These are phyloP conservation scores for Drepanosiphum platanoidis DNA, from an alignment of 2,888 invertebrate species.

Conservation along the genomic window DNA sequence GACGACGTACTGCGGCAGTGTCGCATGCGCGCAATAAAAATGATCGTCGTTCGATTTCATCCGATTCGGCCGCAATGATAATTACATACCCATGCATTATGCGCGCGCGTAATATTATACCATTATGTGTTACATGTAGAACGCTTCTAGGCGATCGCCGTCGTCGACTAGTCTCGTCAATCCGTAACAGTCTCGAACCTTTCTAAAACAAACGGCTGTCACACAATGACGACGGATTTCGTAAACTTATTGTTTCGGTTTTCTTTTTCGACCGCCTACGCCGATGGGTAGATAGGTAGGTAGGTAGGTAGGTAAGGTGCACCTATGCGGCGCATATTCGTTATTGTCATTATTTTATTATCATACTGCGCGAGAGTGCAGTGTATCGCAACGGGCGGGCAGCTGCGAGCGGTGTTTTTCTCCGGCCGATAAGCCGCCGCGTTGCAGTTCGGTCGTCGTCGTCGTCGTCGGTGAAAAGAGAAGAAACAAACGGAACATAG, in stretches of 20 bases:
- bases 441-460: neutral
- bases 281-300: conserved; percentile 38
- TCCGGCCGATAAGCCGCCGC: neutral
- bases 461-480: neutral
- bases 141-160: conserved; percentile 1
- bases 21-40: neutral
- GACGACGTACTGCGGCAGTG: no score
- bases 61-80: neutral
- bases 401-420: neutral
- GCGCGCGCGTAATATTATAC: neutral
- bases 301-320: no score
- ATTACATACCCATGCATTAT: neutral
- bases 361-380: neutral
- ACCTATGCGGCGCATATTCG: conserved; percentile 24
- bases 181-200: conserved; percentile 4
- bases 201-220: conserved; percentile 43
- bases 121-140: neutral
- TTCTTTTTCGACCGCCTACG: conserved; percentile 45
- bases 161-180: neutral
- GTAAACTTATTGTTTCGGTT: conserved; percentile 53
- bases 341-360: conserved; percentile 7
- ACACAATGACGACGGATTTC: conserved; percentile 44
- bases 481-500: neutral
- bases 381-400: conserved; percentile 29
- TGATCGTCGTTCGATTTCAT: neutral